These are phyloP conservation scores for Felis catus DNA, from an alignment of 2,113 vertebrate species.

Conservation along the genomic window F.catus_Fca126_mat1.0 CM031428.1:52835501-52836000, in stretches of 20 bases:
- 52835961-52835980: neutral
- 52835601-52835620: neutral
- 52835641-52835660: neutral
- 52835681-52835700: neutral
- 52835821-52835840: neutral
- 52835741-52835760: neutral
- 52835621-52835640: neutral
- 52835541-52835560: too few relatives aligned
- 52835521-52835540: too few relatives aligned
- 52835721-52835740: neutral
- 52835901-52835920: rapidly evolving
- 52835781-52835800: neutral
- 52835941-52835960: neutral
- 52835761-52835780: neutral
- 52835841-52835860: neutral
- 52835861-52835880: neutral
- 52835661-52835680: neutral
- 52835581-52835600: neutral
- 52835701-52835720: neutral
- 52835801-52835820: neutral
- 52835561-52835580: too few relatives aligned
- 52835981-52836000: neutral
- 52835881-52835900: neutral
- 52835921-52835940: neutral
- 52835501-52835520: too few relatives aligned